phyloP scores from a whole-genome alignment of 1,140 invertebrate species.

The Eurytemora carolleeae region DNA sequence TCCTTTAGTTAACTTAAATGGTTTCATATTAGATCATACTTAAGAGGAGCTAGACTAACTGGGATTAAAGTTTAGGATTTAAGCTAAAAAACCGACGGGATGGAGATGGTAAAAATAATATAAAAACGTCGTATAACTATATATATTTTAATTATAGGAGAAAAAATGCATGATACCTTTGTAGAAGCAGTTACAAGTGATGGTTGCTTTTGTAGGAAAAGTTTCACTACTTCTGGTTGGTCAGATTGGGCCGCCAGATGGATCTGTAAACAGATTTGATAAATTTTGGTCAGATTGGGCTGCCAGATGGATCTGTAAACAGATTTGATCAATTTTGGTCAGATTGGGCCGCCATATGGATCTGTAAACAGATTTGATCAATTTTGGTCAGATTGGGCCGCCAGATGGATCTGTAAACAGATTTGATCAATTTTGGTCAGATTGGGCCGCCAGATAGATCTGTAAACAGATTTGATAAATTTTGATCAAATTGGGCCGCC shows the following conservation, averaged over 20 bases:
- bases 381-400: conserved; percentile 94
- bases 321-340: too few relatives aligned
- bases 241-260: conserved; percentile 88
- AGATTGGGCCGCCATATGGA: conserved; percentile 75
- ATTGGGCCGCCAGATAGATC: too few relatives aligned
- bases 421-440: too few relatives aligned
- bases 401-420: conserved; percentile 40
- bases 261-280: conserved; percentile 29
- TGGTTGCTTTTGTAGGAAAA: conserved; percentile 88
- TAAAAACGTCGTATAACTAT: not conserved
- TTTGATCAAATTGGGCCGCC: too few relatives aligned
- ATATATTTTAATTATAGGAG: conserved; percentile 6
- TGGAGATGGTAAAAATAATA: not conserved
- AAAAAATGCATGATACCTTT: conserved; percentile 33
- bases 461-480: too few relatives aligned
- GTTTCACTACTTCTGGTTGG: conserved; percentile 88
- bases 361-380: too few relatives aligned
- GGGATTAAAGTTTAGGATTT: too few relatives aligned
- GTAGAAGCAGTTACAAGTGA: conserved; percentile 82
- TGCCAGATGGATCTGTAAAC: conserved; percentile 42
- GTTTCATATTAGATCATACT: too few relatives aligned
- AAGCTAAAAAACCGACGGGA: not conserved
- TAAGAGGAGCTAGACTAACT: too few relatives aligned
- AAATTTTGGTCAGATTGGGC: conserved; percentile 96
- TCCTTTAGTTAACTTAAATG: too few relatives aligned